These are phyloP conservation scores for Amaurobius ferox DNA, from an alignment of 2,888 invertebrate species.

Conservation along the genomic window DNA sequence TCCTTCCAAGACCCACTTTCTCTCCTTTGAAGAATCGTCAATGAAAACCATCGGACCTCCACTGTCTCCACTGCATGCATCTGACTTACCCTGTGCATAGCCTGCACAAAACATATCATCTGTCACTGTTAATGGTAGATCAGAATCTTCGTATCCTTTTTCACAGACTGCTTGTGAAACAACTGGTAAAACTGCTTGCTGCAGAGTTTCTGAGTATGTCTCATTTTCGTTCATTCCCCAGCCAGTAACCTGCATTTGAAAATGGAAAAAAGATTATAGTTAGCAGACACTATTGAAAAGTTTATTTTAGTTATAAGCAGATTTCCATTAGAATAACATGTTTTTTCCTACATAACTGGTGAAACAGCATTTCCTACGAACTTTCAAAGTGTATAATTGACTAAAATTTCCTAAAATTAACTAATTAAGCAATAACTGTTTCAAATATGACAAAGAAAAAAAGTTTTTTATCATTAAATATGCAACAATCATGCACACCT, in stretches of 20 bases:
- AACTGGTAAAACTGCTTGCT: conserved; percentile 73
- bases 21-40: conserved; percentile 62
- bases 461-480: too few species aligned
- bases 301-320: too few species aligned
- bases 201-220: conserved; percentile 67
- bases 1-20: conserved; percentile 74
- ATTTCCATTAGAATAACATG: too few species aligned
- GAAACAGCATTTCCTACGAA: too few species aligned
- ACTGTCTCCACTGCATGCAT: conserved; percentile 74
- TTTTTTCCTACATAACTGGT: too few species aligned
- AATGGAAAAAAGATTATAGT: too few species aligned
- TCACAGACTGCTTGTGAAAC: conserved; percentile 72
- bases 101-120: conserved; percentile 73
- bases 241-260: conserved; percentile 74
- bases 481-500: too few species aligned
- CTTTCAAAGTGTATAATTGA: too few species aligned
- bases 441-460: too few species aligned
- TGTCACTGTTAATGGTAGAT: conserved; percentile 65
- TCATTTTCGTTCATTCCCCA: conserved; percentile 74
- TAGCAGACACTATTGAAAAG: too few species aligned
- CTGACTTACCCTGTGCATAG: conserved; percentile 46
- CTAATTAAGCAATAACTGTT: too few species aligned
- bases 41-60: conserved; percentile 74
- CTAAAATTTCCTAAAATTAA: too few species aligned
- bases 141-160: conserved; percentile 72